These are phyloP conservation scores for Uria aalge DNA, from an alignment of 2,113 vertebrate genomes.

Conservation along the genomic window DNA sequence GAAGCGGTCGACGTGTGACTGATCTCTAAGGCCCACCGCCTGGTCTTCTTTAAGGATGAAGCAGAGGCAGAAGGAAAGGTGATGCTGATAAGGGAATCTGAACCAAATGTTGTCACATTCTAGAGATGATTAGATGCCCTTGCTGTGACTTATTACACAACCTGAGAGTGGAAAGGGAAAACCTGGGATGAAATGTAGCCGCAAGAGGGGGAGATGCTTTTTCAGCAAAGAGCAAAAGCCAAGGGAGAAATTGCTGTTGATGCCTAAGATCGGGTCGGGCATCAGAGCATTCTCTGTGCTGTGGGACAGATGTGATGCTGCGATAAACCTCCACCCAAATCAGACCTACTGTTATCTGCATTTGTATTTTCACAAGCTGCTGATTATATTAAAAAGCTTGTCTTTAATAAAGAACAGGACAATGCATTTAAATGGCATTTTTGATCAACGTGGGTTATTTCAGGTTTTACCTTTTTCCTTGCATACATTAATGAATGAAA, in stretches of 20 bases:
- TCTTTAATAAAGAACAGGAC: not conserved
- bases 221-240: conserved; percentile 4
- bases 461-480: not conserved
- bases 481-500: not conserved
- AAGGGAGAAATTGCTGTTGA: not conserved
- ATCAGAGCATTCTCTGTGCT: not conserved
- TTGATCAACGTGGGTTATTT: not conserved
- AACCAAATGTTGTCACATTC: conserved; percentile 75
- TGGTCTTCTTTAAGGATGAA: conserved; percentile 55
- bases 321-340: not conserved
- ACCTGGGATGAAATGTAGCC: conserved; percentile 64
- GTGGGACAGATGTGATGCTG: not conserved
- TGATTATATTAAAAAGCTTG: not conserved
- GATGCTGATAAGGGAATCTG: conserved; percentile 72
- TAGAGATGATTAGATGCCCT: conserved; percentile 72
- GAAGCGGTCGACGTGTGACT: conserved; percentile 71
- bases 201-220: not conserved
- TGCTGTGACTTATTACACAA: conserved; percentile 66
- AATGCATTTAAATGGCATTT: not conserved
- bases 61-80: conserved; percentile 57
- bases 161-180: conserved; percentile 35
- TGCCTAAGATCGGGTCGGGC: fast-evolving
- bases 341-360: not conserved
- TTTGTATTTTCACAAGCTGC: not conserved
- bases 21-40: conserved; percentile 59